phyloP scores from a whole-genome alignment of 2,888 invertebrate species.

The Artemia sp. region DNA sequence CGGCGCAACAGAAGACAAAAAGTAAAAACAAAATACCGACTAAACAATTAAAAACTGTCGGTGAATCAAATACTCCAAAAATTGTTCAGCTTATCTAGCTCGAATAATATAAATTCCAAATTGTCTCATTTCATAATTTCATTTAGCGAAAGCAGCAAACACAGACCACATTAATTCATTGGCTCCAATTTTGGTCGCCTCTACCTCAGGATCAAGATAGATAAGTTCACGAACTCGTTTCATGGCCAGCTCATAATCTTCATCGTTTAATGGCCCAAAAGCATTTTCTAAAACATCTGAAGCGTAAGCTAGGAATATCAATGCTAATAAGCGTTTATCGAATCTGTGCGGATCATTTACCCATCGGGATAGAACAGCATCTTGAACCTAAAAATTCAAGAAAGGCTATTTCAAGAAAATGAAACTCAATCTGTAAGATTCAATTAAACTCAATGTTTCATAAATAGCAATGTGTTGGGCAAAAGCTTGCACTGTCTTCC shows the following conservation, averaged over 20 bases:
- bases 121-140: constrained; percentile 28
- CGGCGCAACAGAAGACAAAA: too few species aligned
- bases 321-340: constrained; percentile 79
- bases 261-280: constrained; percentile 88
- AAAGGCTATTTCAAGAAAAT: background rate
- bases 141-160: constrained; percentile 95
- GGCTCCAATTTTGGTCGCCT: constrained; percentile 74
- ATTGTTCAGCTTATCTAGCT: too few species aligned
- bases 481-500: too few species aligned
- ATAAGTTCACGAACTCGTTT: constrained; percentile 85
- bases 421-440: too few species aligned
- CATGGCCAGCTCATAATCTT: constrained; percentile 96
- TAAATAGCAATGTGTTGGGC: too few species aligned
- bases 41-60: too few species aligned
- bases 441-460: too few species aligned
- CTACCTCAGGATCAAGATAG: constrained; percentile 90
- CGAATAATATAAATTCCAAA: too few species aligned
- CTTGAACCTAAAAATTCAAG: constrained; percentile 50
- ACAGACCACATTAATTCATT: constrained; percentile 97
- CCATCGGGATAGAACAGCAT: constrained; percentile 87
- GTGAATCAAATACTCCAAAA: too few species aligned
- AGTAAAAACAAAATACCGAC: too few species aligned
- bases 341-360: constrained; percentile 94
- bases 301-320: constrained; percentile 71
- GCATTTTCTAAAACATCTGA: constrained; percentile 99